Evolutionary conservation across 2,113 vertebrate species (phyloP).

Genomic region (Dipodomys stephensi): DNA sequence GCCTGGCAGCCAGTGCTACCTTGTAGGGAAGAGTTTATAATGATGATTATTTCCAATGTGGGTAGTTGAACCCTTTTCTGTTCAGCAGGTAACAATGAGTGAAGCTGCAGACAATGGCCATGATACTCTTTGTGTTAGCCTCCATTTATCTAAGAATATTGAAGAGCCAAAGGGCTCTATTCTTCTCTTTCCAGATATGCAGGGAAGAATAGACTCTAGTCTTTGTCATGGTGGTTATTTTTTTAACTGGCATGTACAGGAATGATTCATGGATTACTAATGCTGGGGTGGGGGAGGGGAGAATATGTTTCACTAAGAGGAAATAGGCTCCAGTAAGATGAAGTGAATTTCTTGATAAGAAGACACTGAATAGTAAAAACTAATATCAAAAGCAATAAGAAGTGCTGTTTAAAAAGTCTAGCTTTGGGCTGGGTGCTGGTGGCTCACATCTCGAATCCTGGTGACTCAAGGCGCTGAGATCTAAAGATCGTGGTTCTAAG

Average conservation of each 20-base stretch:
- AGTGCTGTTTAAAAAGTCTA: not conserved
- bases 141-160: constrained; percentile 45
- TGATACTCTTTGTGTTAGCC: constrained; percentile 16
- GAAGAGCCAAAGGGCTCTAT: not conserved
- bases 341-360: constrained; percentile 21
- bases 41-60: constrained; percentile 27
- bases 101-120: constrained; percentile 35
- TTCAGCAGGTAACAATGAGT: constrained; percentile 5
- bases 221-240: constrained; percentile 19
- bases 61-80: constrained; percentile 11
- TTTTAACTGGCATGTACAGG: not conserved
- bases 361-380: constrained; percentile 1
- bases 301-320: not conserved
- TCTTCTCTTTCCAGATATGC: not conserved
- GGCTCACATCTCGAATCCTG: too few relatives aligned
- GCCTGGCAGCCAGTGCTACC: not conserved
- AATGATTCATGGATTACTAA: not conserved
- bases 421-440: not conserved
- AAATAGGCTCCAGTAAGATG: not conserved
- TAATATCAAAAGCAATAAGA: not conserved
- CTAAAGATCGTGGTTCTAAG: too few relatives aligned
- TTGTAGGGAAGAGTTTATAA: not conserved
- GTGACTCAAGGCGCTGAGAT: too few relatives aligned
- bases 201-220: not conserved
- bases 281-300: not conserved